Evolutionary conservation across 1,140 invertebrate genomes (phyloP), one percentile per base, ranked within the genome.

Genomic region (Zaprionus gabonicus): DNA sequence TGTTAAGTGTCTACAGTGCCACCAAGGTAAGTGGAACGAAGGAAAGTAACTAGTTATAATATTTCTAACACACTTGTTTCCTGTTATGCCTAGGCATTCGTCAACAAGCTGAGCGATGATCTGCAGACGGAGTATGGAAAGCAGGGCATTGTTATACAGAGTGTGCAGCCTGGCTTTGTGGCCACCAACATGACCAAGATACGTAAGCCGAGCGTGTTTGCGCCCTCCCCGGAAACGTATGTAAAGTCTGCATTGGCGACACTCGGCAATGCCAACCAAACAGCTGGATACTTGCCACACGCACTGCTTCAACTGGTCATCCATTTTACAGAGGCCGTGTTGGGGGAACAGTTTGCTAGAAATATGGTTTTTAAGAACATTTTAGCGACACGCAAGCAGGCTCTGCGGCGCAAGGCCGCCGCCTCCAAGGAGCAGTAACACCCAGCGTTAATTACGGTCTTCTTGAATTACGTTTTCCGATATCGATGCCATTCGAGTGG

Each of bases 101-200:
- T 98, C 0, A 95, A 96, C 17, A 98, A 97, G 93, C 96, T 99
- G 64, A 96, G 96, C 23, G 95, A 95, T 27, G 96, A 97, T 85
- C 93, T 99, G 23, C 94, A 95, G 4, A 95, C 95, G 9, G 98
- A 99, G 93, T 98, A 98, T 77, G 93, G 93, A 15, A 94, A 95
- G 6, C 94, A 95, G 66, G 97, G 98, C 4, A 96, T 99, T 2
- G 95, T 95, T 15, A 94, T 98, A 4, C 97, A 99, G 94, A 97
- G 96, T 88, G 94, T 99, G 1, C 92, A 96, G 53, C 98, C 98
- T 0, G 97, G 97, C 23, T 97, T 97, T 81, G 98, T 99, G 0
- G 97, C 97, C 4, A 98, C 98, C 0, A 99, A 98, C 81, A 97
- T 99, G 97, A 97, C 97, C 20, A 97, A 97, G 85, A 97, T 99